These are phyloP conservation scores for Diarsia mendica DNA, from an alignment of 2,888 invertebrate species.

Conservation along the genomic window DNA sequence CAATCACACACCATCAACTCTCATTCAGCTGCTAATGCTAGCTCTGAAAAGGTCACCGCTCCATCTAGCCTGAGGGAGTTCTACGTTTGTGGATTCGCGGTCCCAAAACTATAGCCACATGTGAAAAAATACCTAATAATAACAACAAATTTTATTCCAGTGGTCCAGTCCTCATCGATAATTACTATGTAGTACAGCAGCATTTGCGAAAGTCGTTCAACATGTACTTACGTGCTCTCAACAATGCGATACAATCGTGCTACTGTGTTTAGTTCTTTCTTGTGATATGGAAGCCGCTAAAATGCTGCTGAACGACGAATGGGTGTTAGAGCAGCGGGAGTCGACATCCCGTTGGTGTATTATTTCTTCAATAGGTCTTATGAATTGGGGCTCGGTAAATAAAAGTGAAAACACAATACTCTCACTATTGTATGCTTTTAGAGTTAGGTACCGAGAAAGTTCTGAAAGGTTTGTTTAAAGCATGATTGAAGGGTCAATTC, in stretches of 20 bases:
- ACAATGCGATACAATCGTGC: conserved; percentile 70
- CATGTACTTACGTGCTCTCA: conserved; percentile 61
- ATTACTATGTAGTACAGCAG: conserved; percentile 60
- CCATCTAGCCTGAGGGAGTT: not conserved
- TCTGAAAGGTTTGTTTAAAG: conserved; percentile 13
- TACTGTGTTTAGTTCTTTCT: conserved; percentile 64
- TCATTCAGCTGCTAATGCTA: not conserved
- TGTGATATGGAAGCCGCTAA: conserved; percentile 65
- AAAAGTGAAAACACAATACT: not conserved
- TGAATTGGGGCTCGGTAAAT: conserved; percentile 16
- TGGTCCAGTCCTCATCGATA: conserved; percentile 31
- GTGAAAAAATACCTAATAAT: conserved; percentile 34
- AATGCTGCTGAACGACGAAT: conserved; percentile 62
- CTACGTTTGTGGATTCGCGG: not conserved
- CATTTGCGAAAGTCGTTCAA: conserved; percentile 74
- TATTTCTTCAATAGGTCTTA: conserved; percentile 36
- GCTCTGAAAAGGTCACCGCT: not conserved
- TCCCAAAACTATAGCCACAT: not conserved
- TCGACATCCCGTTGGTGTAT: conserved; percentile 30
- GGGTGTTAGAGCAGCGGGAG: conserved; percentile 33
- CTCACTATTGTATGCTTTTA: conserved; percentile 10
- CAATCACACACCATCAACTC: not conserved
- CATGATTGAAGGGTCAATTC: conserved; percentile 12
- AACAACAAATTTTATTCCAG: conserved; percentile 33
- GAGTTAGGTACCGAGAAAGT: conserved; percentile 10